Conservation (phyloP, 2,888 invertebrate species). For the Apantesis nais region DNA sequence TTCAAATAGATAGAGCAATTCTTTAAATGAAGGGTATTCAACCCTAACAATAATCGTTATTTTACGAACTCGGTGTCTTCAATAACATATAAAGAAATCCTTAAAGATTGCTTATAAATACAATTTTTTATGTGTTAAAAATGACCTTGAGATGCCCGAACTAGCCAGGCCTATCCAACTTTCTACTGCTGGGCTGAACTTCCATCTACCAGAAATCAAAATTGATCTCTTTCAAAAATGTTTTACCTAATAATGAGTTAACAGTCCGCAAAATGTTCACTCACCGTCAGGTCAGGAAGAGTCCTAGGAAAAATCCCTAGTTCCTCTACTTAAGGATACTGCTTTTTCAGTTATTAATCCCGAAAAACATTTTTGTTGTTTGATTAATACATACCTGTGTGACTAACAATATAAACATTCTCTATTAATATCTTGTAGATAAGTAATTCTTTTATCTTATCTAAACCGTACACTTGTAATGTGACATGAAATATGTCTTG, state of each 20-base stretch:
- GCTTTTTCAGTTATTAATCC: background rate
- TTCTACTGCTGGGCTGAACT: background rate
- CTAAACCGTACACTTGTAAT: conserved; percentile 41
- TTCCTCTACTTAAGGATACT: background rate
- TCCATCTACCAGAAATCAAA: background rate
- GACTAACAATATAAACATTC: conserved; percentile 16
- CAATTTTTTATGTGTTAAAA: too few species aligned
- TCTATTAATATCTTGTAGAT: conserved; percentile 29
- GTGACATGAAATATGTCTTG: conserved; percentile 35
- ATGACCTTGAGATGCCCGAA: too few species aligned
- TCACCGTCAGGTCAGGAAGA: too few species aligned
- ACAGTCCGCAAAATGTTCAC: too few species aligned
- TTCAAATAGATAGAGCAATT: too few species aligned
- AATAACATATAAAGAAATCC: too few species aligned
- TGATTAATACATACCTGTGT: conserved; percentile 7
- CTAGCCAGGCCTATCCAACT: too few species aligned
- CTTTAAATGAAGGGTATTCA: too few species aligned
- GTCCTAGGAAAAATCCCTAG: background rate
- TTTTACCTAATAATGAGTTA: too few species aligned
- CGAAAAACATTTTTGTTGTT: conserved; percentile 3
- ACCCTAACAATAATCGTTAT: too few species aligned
- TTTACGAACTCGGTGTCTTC: too few species aligned
- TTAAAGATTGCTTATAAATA: too few species aligned
- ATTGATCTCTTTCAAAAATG: background rate
- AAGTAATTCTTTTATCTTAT: conserved; percentile 36